Conservation (phyloP, 1,140 invertebrate genomes). For the Drosophila bocki region DNA sequence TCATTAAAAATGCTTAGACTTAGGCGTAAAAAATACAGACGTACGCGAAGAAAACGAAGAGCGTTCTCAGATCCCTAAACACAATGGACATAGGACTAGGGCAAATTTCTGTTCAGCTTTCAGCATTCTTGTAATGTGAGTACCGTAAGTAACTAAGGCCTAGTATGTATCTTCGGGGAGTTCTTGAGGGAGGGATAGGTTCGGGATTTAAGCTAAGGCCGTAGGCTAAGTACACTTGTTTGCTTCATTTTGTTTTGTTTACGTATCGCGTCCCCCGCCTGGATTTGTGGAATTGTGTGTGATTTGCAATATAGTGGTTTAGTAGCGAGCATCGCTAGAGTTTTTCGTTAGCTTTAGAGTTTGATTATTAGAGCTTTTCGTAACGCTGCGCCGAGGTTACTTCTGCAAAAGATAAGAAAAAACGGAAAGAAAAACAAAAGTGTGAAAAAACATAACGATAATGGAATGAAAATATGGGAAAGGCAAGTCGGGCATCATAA, state of each 20-base stretch:
- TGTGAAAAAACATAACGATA: slow-evolving; percentile 68
- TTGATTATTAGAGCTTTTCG: slow-evolving; percentile 91
- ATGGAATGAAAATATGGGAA: slow-evolving; percentile 51
- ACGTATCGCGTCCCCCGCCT: slow-evolving; percentile 28
- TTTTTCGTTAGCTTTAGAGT: slow-evolving; percentile 34
- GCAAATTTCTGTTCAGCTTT: slow-evolving; percentile 49
- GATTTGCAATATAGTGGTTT: slow-evolving; percentile 43
- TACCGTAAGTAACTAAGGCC: slow-evolving; percentile 68
- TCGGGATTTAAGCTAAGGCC: slow-evolving; percentile 15
- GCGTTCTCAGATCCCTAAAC: slow-evolving; percentile 23
- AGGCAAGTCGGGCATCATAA: slow-evolving; percentile 34
- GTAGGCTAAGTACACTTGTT: slow-evolving; percentile 73
- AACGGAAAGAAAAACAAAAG: slow-evolving; percentile 70
- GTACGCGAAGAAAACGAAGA: slow-evolving; percentile 24
- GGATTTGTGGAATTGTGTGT: slow-evolving; percentile 33
- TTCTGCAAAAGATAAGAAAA: slow-evolving; percentile 90
- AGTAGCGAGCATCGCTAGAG: slow-evolving; percentile 65
- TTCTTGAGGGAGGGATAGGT: slow-evolving; percentile 17
- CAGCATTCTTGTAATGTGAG: slow-evolving; percentile 31
- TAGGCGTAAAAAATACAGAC: slow-evolving; percentile 58
- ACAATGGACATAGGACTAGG: slow-evolving; percentile 33
- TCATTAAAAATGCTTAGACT: slow-evolving; percentile 63
- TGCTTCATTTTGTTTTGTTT: slow-evolving; percentile 61
- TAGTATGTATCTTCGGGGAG: slow-evolving; percentile 49
- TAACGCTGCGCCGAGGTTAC: slow-evolving; percentile 94